Percentiles rank a stretch among this genome's conserved stretches.
These are phyloP conservation scores for Apamea crenata DNA, from an alignment of 2,888 invertebrate genomes.

Conservation along the genomic window DNA sequence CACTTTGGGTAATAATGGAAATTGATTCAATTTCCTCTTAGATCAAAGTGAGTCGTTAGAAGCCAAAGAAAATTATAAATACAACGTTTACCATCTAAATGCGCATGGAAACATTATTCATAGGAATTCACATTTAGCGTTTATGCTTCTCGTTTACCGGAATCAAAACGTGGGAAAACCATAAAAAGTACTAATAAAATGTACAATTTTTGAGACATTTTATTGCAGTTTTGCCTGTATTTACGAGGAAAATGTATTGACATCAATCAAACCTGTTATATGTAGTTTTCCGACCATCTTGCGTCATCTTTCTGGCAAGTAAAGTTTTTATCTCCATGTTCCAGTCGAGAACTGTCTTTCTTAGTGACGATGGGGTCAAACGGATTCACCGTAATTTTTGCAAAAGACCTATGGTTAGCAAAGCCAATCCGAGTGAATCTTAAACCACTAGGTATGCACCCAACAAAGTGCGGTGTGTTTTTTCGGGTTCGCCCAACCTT, in stretches of 20 bases:
- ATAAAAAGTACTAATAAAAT: slow-evolving; percentile 47
- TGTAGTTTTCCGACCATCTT: not conserved
- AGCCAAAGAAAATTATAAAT: slow-evolving; percentile 34
- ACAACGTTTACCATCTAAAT: slow-evolving; percentile 35
- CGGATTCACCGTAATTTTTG: not conserved
- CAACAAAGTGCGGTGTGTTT: too few species aligned
- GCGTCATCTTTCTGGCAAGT: too few species aligned
- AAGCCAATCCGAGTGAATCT: not conserved
- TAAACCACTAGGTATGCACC: not conserved
- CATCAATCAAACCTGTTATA: not conserved
- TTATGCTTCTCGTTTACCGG: slow-evolving; percentile 32
- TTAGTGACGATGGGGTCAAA: not conserved
- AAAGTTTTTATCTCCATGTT: not conserved
- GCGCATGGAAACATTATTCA: slow-evolving; percentile 41
- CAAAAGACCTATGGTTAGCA: not conserved
- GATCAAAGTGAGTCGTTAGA: slow-evolving; percentile 22
- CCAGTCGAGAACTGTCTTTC: not conserved
- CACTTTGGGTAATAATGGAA: slow-evolving; percentile 17
- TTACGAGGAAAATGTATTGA: slow-evolving; percentile 8
- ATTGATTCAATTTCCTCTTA: slow-evolving; percentile 20
- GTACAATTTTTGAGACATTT: slow-evolving; percentile 19
- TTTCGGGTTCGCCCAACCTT: too few species aligned
- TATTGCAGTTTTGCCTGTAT: slow-evolving; percentile 21
- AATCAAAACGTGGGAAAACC: slow-evolving; percentile 34
- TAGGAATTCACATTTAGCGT: slow-evolving; percentile 37